Conservation (phyloP, 2,797 vertebrate species). For the Smutsia temminckii region DNA sequence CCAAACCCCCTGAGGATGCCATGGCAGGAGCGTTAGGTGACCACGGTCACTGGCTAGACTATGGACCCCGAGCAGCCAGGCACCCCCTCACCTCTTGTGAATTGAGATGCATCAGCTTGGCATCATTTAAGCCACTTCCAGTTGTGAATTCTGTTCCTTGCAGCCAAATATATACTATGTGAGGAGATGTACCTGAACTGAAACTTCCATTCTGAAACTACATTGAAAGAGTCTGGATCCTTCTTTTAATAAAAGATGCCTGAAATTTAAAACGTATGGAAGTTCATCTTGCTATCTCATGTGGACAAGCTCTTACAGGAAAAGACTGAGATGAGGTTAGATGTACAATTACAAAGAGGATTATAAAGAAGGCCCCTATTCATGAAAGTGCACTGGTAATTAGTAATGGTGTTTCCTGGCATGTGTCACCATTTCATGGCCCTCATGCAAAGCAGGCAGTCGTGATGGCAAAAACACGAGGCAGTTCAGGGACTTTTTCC, state of each 20-base stretch:
- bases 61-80: neutral
- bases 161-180: neutral
- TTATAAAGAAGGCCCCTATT: neutral
- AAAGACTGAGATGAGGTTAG: constrained; percentile 2
- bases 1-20: neutral
- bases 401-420: neutral
- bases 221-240: neutral
- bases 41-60: neutral
- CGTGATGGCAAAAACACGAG: neutral
- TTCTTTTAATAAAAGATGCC: constrained; percentile 35
- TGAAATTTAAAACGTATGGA: constrained; percentile 29
- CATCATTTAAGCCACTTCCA: neutral
- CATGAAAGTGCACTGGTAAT: neutral
- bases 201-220: neutral
- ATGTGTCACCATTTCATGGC: neutral
- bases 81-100: too few relatives aligned
- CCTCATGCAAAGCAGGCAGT: neutral
- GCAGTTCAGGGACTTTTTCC: neutral
- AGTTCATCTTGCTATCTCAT: constrained; percentile 33
- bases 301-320: neutral
- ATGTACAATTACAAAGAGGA: neutral
- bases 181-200: neutral
- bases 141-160: neutral
- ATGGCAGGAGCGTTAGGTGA: neutral
- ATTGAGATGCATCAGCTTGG: neutral